Base-by-base conservation (phyloP, 2,888 invertebrate species). In the Steinernema carpocapsae region DNA sequence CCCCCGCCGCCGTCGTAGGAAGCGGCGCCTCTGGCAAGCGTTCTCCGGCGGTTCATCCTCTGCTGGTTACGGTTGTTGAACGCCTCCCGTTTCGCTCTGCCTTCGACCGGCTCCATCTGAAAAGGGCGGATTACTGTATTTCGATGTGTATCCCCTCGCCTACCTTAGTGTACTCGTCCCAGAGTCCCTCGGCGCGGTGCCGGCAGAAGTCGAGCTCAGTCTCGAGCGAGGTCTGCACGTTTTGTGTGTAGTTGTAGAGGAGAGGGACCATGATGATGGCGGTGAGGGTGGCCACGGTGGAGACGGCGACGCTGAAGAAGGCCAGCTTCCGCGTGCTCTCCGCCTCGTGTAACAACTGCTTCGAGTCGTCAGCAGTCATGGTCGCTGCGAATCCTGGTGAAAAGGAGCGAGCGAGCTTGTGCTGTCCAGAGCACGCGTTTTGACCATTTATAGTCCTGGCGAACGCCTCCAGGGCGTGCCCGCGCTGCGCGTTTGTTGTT, bases 141-240 rank as follows among this genome's bases (percentile, higher is more conserved):
- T n/a, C n/a, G n/a, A n/a, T n/a, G n/a, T n/a, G n/a, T n/a, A n/a
- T n/a, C n/a, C n/a, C n/a, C n/a, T n/a, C n/a, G n/a, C 72, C 72
- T 43, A 81, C 73, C 72, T 82, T 75, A 71, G 76, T 77, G 79
- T 83, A 85, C 74, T 85, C 84, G 22, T 83, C 82, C 72, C 82
- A 81, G 43, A 85, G 82, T 22, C 82, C 80, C 43, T 80, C 79
- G 32, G 85, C 80, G 32, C 85, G 78, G 45, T 83, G 83, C 24
- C 80, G 80, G 79, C 86, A 86, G 80, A 84, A 86, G 72, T 82
- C 82, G 64, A 86, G 74, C 74, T 86, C 86, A 70, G 82, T 82
- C 76, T 82, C 80, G 76, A 86, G 80, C 37, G 82, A 77, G 51
- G 85, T 82, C 76, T 86, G 86, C 42, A 56, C 56, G 56, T 56